phyloP scores from a whole-genome alignment of 2,797 vertebrate genomes.

The Sebastes baramenuke region DNA sequence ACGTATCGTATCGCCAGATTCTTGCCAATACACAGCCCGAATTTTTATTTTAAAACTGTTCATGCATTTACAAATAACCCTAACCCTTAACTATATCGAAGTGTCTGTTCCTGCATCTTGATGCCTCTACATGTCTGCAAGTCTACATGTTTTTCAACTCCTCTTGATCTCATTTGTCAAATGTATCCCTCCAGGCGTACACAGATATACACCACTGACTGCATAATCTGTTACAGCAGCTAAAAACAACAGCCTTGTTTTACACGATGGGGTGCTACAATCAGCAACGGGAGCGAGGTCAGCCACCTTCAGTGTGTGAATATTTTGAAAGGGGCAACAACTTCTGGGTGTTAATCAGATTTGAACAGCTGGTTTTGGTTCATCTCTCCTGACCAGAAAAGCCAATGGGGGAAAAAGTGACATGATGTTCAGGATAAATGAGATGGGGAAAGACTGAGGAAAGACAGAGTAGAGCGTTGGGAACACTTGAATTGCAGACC shows the following conservation, averaged over 20 bases:
- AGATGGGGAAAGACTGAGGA: slow-evolving; percentile 21
- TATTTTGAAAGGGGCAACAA: slow-evolving; percentile 17
- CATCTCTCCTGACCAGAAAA: slow-evolving; percentile 38
- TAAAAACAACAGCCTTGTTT: slow-evolving; percentile 36
- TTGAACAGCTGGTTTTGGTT: slow-evolving; percentile 40
- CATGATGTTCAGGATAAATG: slow-evolving; percentile 23
- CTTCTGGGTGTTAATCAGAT: slow-evolving; percentile 32
- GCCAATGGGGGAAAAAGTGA: slow-evolving; percentile 43
- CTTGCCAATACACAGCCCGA: too few relatives aligned
- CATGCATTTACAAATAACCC: neutral
- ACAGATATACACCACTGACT: slow-evolving; percentile 10
- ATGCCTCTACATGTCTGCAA: neutral
- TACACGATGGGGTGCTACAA: neutral
- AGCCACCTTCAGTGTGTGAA: neutral
- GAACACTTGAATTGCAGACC: slow-evolving; percentile 16
- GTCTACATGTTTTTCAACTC: slow-evolving; percentile 17
- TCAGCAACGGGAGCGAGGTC: slow-evolving; percentile 2
- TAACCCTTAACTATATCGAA: neutral
- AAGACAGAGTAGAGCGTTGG: slow-evolving; percentile 6
- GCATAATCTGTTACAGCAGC: slow-evolving; percentile 19
- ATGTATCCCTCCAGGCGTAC: slow-evolving; percentile 8
- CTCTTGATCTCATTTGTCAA: slow-evolving; percentile 26
- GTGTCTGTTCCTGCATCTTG: neutral
- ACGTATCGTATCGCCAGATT: too few relatives aligned
- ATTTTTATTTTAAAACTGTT: neutral